phyloP scores from a whole-genome alignment of 2,888 invertebrate species.

The Sinotaia quadrata region DNA sequence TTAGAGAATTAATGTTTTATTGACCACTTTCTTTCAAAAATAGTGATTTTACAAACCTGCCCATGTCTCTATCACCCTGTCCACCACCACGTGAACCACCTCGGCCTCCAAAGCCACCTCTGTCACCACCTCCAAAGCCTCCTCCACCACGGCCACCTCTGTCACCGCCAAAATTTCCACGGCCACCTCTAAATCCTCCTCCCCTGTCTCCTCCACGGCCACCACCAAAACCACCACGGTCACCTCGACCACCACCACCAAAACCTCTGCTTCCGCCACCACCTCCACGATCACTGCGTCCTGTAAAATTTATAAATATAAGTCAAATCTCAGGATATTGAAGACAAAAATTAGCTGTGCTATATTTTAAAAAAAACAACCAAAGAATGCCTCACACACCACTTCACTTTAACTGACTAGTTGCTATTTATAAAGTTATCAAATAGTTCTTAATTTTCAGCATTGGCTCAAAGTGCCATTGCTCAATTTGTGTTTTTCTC shows the following conservation, averaged over 20 bases:
- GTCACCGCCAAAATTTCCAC: slow-evolving; percentile 41
- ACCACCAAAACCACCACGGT: slow-evolving; percentile 39
- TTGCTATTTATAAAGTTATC: no score
- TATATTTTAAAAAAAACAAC: no score
- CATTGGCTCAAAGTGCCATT: no score
- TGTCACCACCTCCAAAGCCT: slow-evolving; percentile 27
- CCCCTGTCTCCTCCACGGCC: slow-evolving; percentile 32
- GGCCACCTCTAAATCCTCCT: slow-evolving; percentile 17
- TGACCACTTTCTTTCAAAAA: slow-evolving; percentile 15
- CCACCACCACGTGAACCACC: slow-evolving; percentile 37
- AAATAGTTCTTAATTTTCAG: background rate
- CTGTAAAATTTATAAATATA: background rate
- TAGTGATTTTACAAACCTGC: slow-evolving; percentile 5
- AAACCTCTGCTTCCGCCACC: slow-evolving; percentile 13
- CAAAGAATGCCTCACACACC: no score
- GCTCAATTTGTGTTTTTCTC: no score
- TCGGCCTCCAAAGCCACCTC: slow-evolving; percentile 35
- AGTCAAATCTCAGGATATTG: background rate
- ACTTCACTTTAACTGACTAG: no score
- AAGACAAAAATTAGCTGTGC: background rate
- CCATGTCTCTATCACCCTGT: slow-evolving; percentile 38
- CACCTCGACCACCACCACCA: slow-evolving; percentile 33
- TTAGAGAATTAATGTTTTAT: background rate
- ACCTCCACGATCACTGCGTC: background rate
- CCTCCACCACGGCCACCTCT: slow-evolving; percentile 43